Evolutionary conservation across 1,140 invertebrate genomes (phyloP).

Genomic region (Pteromalus puparum): DNA sequence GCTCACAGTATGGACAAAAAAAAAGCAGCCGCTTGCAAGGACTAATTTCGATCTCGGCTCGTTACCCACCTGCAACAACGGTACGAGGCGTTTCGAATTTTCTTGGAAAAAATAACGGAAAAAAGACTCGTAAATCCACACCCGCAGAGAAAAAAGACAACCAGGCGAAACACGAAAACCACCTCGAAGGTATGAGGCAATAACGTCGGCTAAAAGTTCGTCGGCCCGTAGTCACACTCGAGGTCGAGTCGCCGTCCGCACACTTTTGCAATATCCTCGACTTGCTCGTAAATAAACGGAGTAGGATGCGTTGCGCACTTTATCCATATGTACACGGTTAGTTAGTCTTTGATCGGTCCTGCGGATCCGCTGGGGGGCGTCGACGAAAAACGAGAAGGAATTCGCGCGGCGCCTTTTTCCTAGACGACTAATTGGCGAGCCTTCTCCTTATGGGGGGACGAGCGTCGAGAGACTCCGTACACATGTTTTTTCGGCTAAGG

Average conservation of each 20-base stretch:
- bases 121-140: neutral
- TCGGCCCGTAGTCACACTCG: neutral
- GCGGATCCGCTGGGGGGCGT: neutral
- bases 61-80: neutral
- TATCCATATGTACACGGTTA: conserved; percentile 20
- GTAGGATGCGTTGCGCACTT: conserved; percentile 3
- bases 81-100: neutral
- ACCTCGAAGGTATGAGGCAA: conserved; percentile 17
- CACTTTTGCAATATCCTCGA: conserved; percentile 22
- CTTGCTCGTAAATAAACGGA: conserved; percentile 2
- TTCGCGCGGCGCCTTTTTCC: conserved; percentile 23
- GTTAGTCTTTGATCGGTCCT: conserved; percentile 31
- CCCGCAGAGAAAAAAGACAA: neutral
- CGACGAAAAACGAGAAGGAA: neutral
- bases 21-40: neutral
- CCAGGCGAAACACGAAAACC: neutral
- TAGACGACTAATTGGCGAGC: conserved; percentile 34
- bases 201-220: conserved; percentile 10
- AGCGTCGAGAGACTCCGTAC: neutral
- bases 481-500: conserved; percentile 35
- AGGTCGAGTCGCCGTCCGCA: conserved; percentile 13
- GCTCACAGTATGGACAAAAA: neutral
- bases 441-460: conserved; percentile 37
- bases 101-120: neutral
- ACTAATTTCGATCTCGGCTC: neutral